Conservation (phyloP, 2,797 vertebrate genomes). For the Spondyliosoma cantharus region DNA sequence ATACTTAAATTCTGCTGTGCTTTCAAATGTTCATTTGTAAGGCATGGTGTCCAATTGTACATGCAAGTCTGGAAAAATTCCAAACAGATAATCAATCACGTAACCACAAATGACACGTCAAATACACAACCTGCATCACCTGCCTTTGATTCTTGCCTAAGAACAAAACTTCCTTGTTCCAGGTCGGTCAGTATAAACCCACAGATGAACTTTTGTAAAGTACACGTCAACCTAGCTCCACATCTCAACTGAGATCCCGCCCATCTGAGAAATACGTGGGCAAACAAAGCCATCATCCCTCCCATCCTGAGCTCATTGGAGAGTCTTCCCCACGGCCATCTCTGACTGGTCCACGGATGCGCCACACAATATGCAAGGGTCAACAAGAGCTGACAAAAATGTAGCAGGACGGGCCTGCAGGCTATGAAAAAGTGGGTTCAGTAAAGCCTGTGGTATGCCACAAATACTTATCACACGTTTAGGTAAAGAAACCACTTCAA, state of each 20-base stretch:
- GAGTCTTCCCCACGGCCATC: slow-evolving; percentile 19
- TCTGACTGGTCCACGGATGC: slow-evolving; percentile 64
- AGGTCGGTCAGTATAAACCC: slow-evolving; percentile 15
- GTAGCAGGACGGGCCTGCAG: slow-evolving; percentile 55
- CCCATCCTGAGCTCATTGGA: slow-evolving; percentile 64
- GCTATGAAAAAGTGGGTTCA: neutral
- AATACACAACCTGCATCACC: slow-evolving; percentile 22
- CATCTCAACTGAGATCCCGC: slow-evolving; percentile 59
- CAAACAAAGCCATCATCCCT: slow-evolving; percentile 46
- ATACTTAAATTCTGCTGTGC: neutral
- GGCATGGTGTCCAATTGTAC: neutral
- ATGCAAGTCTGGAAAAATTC: neutral
- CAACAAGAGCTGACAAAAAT: slow-evolving; percentile 54
- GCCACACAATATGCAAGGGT: slow-evolving; percentile 44
- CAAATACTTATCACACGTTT: neutral
- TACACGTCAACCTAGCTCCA: slow-evolving; percentile 88
- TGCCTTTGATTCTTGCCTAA: slow-evolving; percentile 26
- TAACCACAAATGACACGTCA: slow-evolving; percentile 42
- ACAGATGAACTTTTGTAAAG: slow-evolving; percentile 71
- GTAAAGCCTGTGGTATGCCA: neutral
- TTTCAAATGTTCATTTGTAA: neutral
- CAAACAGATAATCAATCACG: neutral
- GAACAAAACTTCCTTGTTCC: slow-evolving; percentile 54
- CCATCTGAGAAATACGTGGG: slow-evolving; percentile 56
- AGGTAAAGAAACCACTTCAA: fast-evolving